Base-by-base conservation (phyloP, 1,140 invertebrate genomes). In the Mya arenaria region DNA sequence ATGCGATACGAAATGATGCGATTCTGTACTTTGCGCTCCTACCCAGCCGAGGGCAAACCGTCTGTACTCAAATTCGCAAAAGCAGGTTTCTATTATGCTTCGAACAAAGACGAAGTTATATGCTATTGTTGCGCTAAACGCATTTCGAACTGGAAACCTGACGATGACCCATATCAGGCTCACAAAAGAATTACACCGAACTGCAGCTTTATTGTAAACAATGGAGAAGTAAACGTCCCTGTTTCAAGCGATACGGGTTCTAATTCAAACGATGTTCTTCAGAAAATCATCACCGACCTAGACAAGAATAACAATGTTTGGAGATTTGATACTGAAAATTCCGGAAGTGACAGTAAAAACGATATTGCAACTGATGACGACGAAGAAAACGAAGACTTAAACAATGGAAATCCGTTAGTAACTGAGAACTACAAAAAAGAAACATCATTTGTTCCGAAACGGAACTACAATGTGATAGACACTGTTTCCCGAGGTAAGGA, bases 51-150 rank as follows among this genome's bases (percentile, higher is more conserved):
- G 0, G 41, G 68, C 19, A 66, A 66, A 25, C 74, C 74, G n/a
- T 79, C 23, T 44, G 44, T 39, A 17, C 56, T 65, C 19, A 68
- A 44, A 69, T 10, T 78, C 17, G 62, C 62, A 13, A 17, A 66
- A 66, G 74, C 74, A 34, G 74, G 74, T 15, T 78, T 78, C 48
- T 78, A 66, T 48, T 79, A 69, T 34, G 75, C 65, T n/a, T 41
- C 34, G 36, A 39, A n/a, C 25, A 48, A 36, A 0, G 75, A 79
- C 28, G 63, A 79, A 30, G 75, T 79, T 0, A 48, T 79, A 3
- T 79, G 75, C 19, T 79, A 75, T 65, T 52, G 75, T 41, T 79
- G 75, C 25, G 75, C 41, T 4, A 13, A 36, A 13, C 39, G 75
- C 32, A 68, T 23, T 37, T 37, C 36, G 1, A 68, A 66, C 19